phyloP scores from a whole-genome alignment of 2,113 vertebrate species.

The Nematolebias whitei region DNA sequence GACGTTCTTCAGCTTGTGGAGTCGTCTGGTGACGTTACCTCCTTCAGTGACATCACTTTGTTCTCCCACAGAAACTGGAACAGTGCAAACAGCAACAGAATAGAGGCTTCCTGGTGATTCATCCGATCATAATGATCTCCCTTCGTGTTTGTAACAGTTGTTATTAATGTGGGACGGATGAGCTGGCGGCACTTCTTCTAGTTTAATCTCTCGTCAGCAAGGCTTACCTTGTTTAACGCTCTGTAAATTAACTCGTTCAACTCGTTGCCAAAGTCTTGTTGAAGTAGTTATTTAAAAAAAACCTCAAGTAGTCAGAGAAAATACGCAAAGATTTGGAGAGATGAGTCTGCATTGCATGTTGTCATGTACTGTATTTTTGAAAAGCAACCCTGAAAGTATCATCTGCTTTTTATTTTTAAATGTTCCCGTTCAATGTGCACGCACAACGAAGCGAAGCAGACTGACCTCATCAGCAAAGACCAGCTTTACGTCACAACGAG shows the following conservation, averaged over 20 bases:
- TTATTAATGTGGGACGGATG: not conserved
- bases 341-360: too few species aligned
- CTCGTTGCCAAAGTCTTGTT: too few species aligned
- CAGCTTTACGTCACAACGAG: slow-evolving; percentile 13
- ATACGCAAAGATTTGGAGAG: too few species aligned
- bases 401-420: not conserved
- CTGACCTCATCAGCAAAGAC: not conserved
- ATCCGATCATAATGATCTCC: slow-evolving; percentile 32
- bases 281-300: too few species aligned
- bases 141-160: not conserved
- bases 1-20: slow-evolving; percentile 32
- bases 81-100: slow-evolving; percentile 2
- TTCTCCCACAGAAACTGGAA: slow-evolving; percentile 2
- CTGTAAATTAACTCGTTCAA: too few species aligned
- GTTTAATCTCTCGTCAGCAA: too few species aligned
- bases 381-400: not conserved
- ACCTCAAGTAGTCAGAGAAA: too few species aligned
- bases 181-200: too few species aligned
- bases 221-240: not conserved
- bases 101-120: slow-evolving; percentile 58
- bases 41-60: slow-evolving; percentile 33
- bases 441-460: not conserved
- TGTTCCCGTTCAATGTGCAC: not conserved
- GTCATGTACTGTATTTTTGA: too few species aligned
- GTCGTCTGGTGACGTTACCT: slow-evolving; percentile 52